Evolutionary conservation across 1,140 invertebrate genomes (phyloP).

Genomic region (Capitella teleta): DNA sequence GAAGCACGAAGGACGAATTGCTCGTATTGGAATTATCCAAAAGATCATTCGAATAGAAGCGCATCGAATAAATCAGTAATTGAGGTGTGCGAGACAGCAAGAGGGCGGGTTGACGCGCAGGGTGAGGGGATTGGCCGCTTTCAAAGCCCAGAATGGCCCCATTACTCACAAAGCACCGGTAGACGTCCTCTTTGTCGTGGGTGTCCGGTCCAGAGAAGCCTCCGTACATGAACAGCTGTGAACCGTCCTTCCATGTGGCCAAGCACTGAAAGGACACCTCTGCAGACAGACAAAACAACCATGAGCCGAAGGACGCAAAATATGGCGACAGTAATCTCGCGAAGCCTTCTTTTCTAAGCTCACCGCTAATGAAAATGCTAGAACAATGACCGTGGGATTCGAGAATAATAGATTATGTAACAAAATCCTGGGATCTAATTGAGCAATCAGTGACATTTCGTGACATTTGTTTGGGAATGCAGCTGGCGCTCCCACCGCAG

Average conservation of each 20-base stretch:
- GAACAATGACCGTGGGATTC: neutral
- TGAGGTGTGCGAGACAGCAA: too few relatives aligned
- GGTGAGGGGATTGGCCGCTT: too few relatives aligned
- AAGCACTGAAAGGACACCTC: constrained; percentile 6
- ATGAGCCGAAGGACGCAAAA: neutral
- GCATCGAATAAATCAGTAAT: too few relatives aligned
- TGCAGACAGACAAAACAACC: neutral
- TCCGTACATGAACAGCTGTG: neutral
- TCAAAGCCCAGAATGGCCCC: too few relatives aligned
- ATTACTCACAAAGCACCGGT: constrained; percentile 10
- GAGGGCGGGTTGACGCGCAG: too few relatives aligned
- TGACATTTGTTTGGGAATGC: too few relatives aligned
- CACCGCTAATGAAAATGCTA: neutral
- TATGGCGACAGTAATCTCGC: neutral
- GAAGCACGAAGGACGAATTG: too few relatives aligned
- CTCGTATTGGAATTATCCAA: too few relatives aligned
- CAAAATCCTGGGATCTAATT: neutral
- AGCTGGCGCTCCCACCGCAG: too few relatives aligned
- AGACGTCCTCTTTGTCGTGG: neutral
- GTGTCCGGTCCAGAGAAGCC: neutral
- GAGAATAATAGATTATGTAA: neutral
- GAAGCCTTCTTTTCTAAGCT: neutral
- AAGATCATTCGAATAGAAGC: too few relatives aligned
- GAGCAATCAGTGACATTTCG: neutral
- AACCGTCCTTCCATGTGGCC: constrained; percentile 7